phyloP scores from a whole-genome alignment of 2,797 vertebrate genomes.

The Melanotaenia boesemani region DNA sequence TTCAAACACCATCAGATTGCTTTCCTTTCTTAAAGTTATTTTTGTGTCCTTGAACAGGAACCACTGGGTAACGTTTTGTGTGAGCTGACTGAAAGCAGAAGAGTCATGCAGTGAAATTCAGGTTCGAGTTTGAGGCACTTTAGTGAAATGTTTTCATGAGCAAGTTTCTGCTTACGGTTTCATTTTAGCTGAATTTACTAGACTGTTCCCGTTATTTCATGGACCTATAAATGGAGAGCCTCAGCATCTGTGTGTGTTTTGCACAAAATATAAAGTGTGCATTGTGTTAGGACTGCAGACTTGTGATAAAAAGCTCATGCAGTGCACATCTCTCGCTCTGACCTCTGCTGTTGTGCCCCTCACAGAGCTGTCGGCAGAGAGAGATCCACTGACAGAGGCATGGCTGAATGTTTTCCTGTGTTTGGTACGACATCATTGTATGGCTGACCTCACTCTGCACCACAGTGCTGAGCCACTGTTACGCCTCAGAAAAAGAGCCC shows the following conservation, averaged over 20 bases:
- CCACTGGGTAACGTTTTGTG: neutral
- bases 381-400: slow-evolving; percentile 15
- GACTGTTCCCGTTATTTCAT: slow-evolving; percentile 1
- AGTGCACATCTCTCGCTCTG: slow-evolving; percentile 4
- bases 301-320: neutral
- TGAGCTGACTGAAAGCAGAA: neutral
- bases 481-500: neutral
- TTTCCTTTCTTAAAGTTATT: neutral
- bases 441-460: slow-evolving; percentile 31
- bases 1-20: neutral
- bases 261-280: neutral
- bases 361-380: slow-evolving; percentile 8
- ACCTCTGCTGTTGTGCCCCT: slow-evolving; percentile 1
- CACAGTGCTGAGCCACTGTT: slow-evolving; percentile 15
- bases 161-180: neutral
- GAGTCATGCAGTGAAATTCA: neutral
- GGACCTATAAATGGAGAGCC: neutral
- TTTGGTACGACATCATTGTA: slow-evolving; percentile 18
- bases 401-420: slow-evolving; percentile 14
- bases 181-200: neutral
- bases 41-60: neutral
- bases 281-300: neutral
- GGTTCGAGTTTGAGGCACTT: neutral
- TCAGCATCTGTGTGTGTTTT: neutral
- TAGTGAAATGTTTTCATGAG: neutral